These are phyloP conservation scores for Ascidia mentula DNA, from an alignment of 23 tunicate species.

Conservation along the genomic window DNA sequence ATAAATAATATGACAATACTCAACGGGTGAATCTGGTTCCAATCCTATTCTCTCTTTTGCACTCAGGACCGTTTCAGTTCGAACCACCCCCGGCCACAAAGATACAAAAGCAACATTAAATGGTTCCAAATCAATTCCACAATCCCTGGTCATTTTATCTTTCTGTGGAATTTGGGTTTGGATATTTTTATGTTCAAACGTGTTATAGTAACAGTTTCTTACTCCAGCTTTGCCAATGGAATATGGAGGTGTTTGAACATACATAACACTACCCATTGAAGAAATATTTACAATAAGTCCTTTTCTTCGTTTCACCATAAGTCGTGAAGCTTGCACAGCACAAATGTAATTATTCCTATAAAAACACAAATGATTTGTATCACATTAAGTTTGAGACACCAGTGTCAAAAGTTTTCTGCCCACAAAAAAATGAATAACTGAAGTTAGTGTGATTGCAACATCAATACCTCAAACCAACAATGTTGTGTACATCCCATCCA, in stretches of 20 bases:
- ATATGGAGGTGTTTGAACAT: conserved; percentile 48
- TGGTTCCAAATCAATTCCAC: conserved; percentile 53
- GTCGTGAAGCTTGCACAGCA: conserved; percentile 53
- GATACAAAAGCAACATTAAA: conserved; percentile 80
- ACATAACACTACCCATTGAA: conserved; percentile 46
- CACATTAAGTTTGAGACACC: not conserved
- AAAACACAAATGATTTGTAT: not conserved
- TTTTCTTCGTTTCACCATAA: conserved; percentile 66
- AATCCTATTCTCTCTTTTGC: too few species aligned
- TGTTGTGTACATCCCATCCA: conserved; percentile 51
- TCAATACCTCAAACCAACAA: conserved; percentile 46
- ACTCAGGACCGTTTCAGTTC: conserved; percentile 68
- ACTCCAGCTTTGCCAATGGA: conserved; percentile 82
- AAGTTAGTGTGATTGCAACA: not conserved
- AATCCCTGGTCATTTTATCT: conserved; percentile 90
- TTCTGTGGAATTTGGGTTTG: conserved; percentile 20
- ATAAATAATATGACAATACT: too few species aligned
- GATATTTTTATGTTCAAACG: too few species aligned
- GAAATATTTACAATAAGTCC: conserved; percentile 73
- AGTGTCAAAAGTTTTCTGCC: not conserved
- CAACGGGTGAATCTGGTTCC: too few species aligned
- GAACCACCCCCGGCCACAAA: conserved; percentile 89
- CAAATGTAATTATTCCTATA: conserved; percentile 63
- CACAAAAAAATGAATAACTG: not conserved
- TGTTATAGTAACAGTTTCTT: too few species aligned